Conservation (phyloP, 2,113 vertebrate genomes). For the Arvicanthis niloticus region DNA sequence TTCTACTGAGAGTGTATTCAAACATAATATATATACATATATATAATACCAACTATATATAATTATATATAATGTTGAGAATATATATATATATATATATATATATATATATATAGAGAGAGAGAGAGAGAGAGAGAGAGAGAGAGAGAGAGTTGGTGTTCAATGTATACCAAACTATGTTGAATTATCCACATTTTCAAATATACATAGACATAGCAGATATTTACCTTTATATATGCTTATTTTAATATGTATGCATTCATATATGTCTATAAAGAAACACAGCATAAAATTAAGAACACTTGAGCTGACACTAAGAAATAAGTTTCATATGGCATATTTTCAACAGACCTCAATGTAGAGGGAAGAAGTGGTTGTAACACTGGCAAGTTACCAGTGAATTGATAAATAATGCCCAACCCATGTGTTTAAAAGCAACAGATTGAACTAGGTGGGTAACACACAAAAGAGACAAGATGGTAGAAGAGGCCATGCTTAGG, state of each 20-base stretch:
- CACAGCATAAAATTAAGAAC: background rate
- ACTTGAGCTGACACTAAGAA: background rate
- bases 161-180: background rate
- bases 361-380: background rate
- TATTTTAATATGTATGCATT: conserved; percentile 23
- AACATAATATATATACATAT: background rate
- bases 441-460: background rate
- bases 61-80: background rate
- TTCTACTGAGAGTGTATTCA: conserved; percentile 6
- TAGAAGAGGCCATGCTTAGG: background rate
- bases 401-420: background rate
- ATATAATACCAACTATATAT: background rate
- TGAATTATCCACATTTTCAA: background rate
- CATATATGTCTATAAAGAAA: background rate
- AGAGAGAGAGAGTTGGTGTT: background rate
- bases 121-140: no score
- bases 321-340: conserved; percentile 8
- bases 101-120: background rate
- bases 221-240: background rate
- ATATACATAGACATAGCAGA: background rate
- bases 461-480: background rate
- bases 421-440: background rate
- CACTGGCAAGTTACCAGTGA: background rate
- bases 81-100: background rate
- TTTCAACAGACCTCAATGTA: background rate